Evolutionary conservation across 2,797 vertebrate genomes (phyloP), one percentile per base, ranked within the genome.

Genomic region (Pogoniulus pusillus): DNA sequence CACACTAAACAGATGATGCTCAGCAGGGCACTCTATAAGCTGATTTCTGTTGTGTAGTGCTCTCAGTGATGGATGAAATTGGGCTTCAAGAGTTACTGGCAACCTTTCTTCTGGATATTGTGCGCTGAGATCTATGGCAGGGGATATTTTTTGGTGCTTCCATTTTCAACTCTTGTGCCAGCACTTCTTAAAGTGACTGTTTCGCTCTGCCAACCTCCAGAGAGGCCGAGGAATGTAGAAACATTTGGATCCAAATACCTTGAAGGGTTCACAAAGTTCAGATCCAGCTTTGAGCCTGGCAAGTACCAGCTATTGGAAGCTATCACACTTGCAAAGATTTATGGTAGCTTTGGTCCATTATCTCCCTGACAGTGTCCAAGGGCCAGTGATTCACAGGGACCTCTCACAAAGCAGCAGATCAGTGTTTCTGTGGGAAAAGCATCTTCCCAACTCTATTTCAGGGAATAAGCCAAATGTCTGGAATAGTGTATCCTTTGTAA

Each of bases 1-100:
- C 68, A 88, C 74, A 70, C 63, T 70, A 93, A 93, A 89, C 95
- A 97, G 96, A 96, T 96, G 93, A 93, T 95, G 91, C 95, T 95
- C 95, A 94, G 93, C 92, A 94, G 93, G 96, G 87, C 93, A 84
- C 77, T 81, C 89, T 58, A 80, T 92, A 96, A 92, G 94, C 84
- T 43, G 86, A 73, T 95, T 96, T 90, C 95, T 94, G 63, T 57
- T 94, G 78, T 71, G 74, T 55, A 26, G 84, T 78, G 62, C 84
- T 93, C 39, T 71, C 15, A 1, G 75, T 62, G 47, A 88, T 74
- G 85, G 93, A 80, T 90, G 82, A 90, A 94, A 91, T 93, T 79
- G 81, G 66, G 82, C 80, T 93, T 93, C 57, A 30, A 62, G 70
- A 90, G 70, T 70, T 54, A 74, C 82, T 87, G 84, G 79, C 79